Conservation (phyloP, 2,113 vertebrate species). For the Plestiodon gilberti region DNA sequence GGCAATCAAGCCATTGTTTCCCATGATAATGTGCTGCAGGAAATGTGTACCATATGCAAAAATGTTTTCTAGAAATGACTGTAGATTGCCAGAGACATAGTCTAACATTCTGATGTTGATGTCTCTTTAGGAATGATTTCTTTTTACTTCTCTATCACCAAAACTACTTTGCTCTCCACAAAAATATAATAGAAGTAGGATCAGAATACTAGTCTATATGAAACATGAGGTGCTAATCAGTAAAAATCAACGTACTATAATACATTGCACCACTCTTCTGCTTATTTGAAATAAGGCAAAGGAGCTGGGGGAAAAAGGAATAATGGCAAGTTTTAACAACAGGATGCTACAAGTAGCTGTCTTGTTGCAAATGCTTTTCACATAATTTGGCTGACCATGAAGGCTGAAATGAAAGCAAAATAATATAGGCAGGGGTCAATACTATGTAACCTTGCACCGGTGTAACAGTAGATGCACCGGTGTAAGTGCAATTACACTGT, state of each 20-base stretch:
- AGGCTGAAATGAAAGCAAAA: slow-evolving; percentile 20
- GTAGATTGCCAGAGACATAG: neutral
- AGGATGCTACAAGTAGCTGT: neutral
- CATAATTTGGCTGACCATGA: accelerated
- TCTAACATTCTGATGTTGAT: neutral
- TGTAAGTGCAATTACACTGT: no score
- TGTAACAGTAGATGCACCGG: no score
- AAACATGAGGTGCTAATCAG: neutral
- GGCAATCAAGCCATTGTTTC: neutral
- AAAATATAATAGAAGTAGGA: neutral
- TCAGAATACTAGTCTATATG: neutral
- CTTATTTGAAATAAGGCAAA: neutral
- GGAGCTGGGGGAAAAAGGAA: neutral
- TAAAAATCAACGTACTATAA: neutral
- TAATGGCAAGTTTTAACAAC: neutral
- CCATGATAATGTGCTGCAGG: slow-evolving; percentile 5
- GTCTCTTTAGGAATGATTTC: accelerated
- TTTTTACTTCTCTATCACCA: accelerated
- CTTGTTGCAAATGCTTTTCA: neutral
- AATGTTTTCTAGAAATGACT: slow-evolving; percentile 1
- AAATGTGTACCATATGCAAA: neutral
- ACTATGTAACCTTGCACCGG: no score
- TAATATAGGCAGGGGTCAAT: no score
- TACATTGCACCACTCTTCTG: neutral
- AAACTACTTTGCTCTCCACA: neutral